Evolutionary conservation across 2,888 invertebrate species (phyloP), one percentile per base, ranked within the genome.

Genomic region (Synanthedon vespiformis): DNA sequence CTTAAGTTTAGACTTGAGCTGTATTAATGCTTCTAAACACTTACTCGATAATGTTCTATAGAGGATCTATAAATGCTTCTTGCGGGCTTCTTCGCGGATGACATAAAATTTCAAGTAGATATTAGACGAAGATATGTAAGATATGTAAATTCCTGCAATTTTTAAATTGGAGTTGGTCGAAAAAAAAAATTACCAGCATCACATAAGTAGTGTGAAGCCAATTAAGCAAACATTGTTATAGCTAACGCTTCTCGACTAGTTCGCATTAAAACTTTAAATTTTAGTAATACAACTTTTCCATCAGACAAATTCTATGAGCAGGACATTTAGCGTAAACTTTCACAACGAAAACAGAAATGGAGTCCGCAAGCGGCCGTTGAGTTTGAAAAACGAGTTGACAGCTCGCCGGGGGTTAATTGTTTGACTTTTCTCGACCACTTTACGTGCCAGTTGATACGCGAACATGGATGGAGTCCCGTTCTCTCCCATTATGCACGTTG

Each of bases 391-490:
- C 67, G 57, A 67, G 60, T 64, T 66, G 70, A 68, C 65, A 64
- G 61, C 64, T 64, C 66, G 58, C 67, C 59, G 59, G 68, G 70
- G 76, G 73, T 74, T 75, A 78, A 78, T 77, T 78, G 79, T 78
- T 76, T 75, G 74, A 76, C 72, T 79, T 77, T 69, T 68, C 72
- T 70, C 67, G 71, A 69, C 68, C 67, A 74, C 70, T 70, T 70
- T 68, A 62, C 64, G 67, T 64, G 71, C 67, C 67, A 79, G 70
- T 68, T 72, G 72, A 74, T 69, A 71, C 67, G 67, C 68, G 61
- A 66, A 59, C 59, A 58, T 68, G 61, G 66, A 59, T 59, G 58
- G 54, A 57, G 62, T 60, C 56, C 56, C 58, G 57, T 58, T 40
- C 12, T 44, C 44, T 44, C 44, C 44, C 8, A 51, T 18, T 54